These are phyloP conservation scores for Pycnomerus fuliginosus DNA, from an alignment of 2,888 invertebrate genomes.

Conservation along the genomic window DNA sequence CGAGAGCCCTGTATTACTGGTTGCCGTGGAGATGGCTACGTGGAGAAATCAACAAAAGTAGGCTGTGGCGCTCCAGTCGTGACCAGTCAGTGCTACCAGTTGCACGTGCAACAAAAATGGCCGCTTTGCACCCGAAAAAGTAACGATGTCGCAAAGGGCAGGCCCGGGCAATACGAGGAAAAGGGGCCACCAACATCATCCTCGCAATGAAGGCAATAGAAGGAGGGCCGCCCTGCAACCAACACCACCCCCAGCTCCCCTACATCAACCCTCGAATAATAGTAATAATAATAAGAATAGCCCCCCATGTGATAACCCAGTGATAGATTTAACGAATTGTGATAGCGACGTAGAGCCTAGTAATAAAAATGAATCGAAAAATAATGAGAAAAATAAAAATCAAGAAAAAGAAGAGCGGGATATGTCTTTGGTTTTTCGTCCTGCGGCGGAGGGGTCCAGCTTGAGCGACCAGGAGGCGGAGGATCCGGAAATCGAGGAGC, in stretches of 20 bases:
- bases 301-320: constrained; percentile 37
- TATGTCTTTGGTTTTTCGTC: constrained; percentile 48
- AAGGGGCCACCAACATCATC: constrained; percentile 76
- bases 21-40: constrained; percentile 22
- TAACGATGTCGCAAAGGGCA: constrained; percentile 61
- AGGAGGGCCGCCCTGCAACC: constrained; percentile 59
- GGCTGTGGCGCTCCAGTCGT: constrained; percentile 5
- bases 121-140: constrained; percentile 50
- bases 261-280: constrained; percentile 19
- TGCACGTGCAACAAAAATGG: constrained; percentile 59
- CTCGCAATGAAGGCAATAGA: constrained; percentile 58
- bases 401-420: constrained; percentile 36
- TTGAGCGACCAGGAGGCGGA: constrained; percentile 55
- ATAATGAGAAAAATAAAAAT: constrained; percentile 21
- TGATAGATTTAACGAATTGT: constrained; percentile 51
- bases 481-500: constrained; percentile 77
- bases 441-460: constrained; percentile 55
- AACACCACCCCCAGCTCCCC: constrained; percentile 32
- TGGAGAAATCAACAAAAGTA: neutral
- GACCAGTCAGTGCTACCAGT: constrained; percentile 12
- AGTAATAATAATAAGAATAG: no score
- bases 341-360: constrained; percentile 43
- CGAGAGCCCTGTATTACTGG: constrained; percentile 13
- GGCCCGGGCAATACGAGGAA: constrained; percentile 64
- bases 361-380: constrained; percentile 26